A percentile compares a stretch with the other conserved stretches of the same genome.
Evolutionary conservation across 2,797 vertebrate species (phyloP).

Genomic region (Gymnoscopelus microlampas): DNA sequence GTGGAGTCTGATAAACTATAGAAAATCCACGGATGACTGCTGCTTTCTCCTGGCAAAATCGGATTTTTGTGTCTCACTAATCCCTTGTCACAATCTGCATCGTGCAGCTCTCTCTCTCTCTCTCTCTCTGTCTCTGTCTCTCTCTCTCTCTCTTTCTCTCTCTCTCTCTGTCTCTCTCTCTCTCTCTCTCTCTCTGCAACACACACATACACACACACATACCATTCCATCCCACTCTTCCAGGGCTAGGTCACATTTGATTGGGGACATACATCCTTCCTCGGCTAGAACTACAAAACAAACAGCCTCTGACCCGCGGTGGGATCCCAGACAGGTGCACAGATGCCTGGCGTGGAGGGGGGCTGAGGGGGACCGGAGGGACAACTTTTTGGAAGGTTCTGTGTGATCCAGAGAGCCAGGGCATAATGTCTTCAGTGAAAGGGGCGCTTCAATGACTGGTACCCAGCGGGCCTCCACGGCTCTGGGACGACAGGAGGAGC

Average conservation of each 20-base stretch:
- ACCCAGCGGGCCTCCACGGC: conserved; percentile 56
- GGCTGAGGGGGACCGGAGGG: conserved; percentile 51
- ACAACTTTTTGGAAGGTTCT: conserved; percentile 39
- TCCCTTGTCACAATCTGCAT: conserved; percentile 94
- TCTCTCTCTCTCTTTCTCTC: conserved; percentile 16
- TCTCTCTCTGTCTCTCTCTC: conserved; percentile 3
- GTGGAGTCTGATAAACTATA: conserved; percentile 86
- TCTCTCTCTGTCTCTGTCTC: conserved; percentile 43
- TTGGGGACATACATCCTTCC: conserved; percentile 56
- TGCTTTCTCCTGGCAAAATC: conserved; percentile 92
- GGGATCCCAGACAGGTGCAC: conserved; percentile 61
- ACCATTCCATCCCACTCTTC: conserved; percentile 74
- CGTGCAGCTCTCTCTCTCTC: conserved; percentile 80
- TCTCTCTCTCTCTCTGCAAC: conserved; percentile 24
- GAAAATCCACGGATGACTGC: conserved; percentile 89
- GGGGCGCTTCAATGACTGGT: conserved; percentile 61
- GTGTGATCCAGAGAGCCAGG: conserved; percentile 35
- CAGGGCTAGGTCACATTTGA: conserved; percentile 68
- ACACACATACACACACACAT: conserved; percentile 42
- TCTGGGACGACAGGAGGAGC: conserved; percentile 54
- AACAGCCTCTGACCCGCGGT: conserved; percentile 48
- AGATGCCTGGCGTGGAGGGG: conserved; percentile 60
- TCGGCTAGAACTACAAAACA: conserved; percentile 41
- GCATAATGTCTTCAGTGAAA: conserved; percentile 66
- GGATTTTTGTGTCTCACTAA: conserved; percentile 94